phyloP scores from a whole-genome alignment of 2,797 vertebrate species.

The Manis crassicaudata region DNA sequence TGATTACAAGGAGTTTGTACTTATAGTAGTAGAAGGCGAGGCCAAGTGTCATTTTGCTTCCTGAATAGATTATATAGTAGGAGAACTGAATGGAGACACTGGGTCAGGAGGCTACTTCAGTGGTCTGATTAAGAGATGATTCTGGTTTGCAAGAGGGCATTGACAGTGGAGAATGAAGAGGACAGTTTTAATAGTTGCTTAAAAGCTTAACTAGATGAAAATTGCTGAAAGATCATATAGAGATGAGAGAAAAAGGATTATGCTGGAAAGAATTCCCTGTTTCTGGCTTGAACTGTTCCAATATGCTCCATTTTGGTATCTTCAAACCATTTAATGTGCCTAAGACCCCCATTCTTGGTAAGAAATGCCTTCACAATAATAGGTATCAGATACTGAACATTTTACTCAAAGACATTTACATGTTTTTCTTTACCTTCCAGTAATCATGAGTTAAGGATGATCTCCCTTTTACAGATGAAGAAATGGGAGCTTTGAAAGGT shows the following conservation, averaged over 20 bases:
- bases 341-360: background rate
- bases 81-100: background rate
- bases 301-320: background rate
- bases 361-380: background rate
- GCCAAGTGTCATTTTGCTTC: background rate
- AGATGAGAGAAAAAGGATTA: background rate
- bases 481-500: background rate
- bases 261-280: background rate
- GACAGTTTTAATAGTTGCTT: background rate
- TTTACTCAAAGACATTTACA: constrained; percentile 1
- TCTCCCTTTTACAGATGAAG: background rate
- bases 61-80: background rate
- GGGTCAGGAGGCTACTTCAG: background rate
- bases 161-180: background rate
- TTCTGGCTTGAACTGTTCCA: background rate
- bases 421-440: background rate
- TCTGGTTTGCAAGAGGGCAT: background rate
- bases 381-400: background rate
- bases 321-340: background rate
- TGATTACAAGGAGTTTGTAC: background rate
- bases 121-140: background rate
- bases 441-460: background rate
- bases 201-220: background rate
- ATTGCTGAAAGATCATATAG: background rate
- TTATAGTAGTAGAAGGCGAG: background rate